phyloP scores from a whole-genome alignment of 2,888 invertebrate species.

The Sphecodes monilicornis region DNA sequence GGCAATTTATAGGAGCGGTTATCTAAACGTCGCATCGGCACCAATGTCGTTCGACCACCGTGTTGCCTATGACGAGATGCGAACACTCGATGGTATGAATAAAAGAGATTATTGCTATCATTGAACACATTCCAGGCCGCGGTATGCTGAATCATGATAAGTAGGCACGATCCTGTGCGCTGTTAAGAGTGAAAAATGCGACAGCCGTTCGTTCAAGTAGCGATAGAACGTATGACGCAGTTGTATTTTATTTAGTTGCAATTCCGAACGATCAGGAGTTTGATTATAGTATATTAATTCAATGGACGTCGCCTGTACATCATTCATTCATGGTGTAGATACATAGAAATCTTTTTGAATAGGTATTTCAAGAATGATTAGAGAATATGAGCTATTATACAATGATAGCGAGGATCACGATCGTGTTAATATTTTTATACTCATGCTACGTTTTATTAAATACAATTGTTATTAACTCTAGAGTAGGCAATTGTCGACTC shows the following conservation, averaged over 20 bases:
- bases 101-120: not conserved
- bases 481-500: no score
- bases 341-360: not conserved
- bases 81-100: not conserved
- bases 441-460: not conserved
- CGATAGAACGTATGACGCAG: not conserved
- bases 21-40: constrained; percentile 58
- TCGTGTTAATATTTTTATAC: not conserved
- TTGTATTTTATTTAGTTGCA: not conserved
- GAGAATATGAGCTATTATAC: not conserved
- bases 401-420: not conserved
- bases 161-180: not conserved
- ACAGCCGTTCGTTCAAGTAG: not conserved
- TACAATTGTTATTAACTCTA: not conserved
- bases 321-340: no score
- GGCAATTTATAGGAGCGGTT: constrained; percentile 63
- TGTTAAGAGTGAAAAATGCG: not conserved
- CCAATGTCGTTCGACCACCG: not conserved
- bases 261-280: not conserved
- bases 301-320: not conserved
- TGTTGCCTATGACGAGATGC: not conserved
- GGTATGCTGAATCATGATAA: not conserved
- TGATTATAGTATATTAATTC: not conserved
- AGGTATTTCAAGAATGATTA: not conserved
- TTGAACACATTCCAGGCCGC: not conserved